Evolutionary conservation across 2,888 invertebrate species (phyloP).

Genomic region (Caenorhabditis drosophilae): DNA sequence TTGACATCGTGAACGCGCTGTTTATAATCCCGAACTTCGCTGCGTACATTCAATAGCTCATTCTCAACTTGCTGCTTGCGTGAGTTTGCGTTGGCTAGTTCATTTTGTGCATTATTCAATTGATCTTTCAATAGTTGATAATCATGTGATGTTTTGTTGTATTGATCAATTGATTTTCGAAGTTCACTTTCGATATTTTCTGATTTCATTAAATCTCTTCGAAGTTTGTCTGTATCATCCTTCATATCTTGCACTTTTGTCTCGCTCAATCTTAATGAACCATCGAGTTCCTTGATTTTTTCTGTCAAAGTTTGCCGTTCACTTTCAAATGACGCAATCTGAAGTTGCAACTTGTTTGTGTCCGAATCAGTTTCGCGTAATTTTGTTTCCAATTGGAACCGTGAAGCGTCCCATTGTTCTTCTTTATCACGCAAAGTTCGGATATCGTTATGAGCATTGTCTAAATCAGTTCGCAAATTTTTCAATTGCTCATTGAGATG

Average conservation of each 20-base stretch:
- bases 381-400: slow-evolving; percentile 63
- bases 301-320: slow-evolving; percentile 59
- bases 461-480: slow-evolving; percentile 64
- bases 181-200: slow-evolving; percentile 63
- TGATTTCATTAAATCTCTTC: slow-evolving; percentile 61
- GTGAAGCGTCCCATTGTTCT: slow-evolving; percentile 60
- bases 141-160: slow-evolving; percentile 58
- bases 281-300: slow-evolving; percentile 64
- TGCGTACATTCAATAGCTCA: slow-evolving; percentile 58
- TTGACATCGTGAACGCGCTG: slow-evolving; percentile 64
- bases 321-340: slow-evolving; percentile 60
- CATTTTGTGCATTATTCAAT: slow-evolving; percentile 57
- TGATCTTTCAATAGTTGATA: slow-evolving; percentile 58
- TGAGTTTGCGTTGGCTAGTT: slow-evolving; percentile 55
- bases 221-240: slow-evolving; percentile 63
- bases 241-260: slow-evolving; percentile 60
- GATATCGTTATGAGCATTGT: slow-evolving; percentile 64
- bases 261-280: slow-evolving; percentile 61
- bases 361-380: slow-evolving; percentile 65
- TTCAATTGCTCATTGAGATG: slow-evolving; percentile 67
- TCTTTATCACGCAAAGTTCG: slow-evolving; percentile 62
- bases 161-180: slow-evolving; percentile 56
- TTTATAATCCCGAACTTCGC: slow-evolving; percentile 66
- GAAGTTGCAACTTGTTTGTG: slow-evolving; percentile 55
- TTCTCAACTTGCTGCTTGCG: slow-evolving; percentile 61